Evolutionary conservation across 2,797 vertebrate genomes (phyloP).

Genomic region (Luscinia megarhynchos): DNA sequence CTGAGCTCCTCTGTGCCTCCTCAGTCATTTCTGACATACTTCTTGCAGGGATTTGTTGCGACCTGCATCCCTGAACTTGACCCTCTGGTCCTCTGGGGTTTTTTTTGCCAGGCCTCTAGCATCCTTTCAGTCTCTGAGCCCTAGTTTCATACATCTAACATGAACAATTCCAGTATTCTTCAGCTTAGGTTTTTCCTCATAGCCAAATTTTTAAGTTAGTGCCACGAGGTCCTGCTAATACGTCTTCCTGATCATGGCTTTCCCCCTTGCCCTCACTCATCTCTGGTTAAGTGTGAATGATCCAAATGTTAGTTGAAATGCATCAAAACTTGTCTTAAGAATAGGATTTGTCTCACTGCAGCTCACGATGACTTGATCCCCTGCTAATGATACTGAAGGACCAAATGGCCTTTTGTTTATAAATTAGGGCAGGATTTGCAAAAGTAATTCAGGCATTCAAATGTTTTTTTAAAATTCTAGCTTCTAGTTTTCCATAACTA

Average conservation of each 20-base stretch:
- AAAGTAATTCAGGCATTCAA: not conserved
- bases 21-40: accelerated
- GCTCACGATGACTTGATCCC: not conserved
- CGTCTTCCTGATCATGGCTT: not conserved
- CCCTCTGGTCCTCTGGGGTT: not conserved
- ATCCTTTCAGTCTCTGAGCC: not conserved
- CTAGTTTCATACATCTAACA: not conserved
- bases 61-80: not conserved
- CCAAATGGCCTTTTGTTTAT: not conserved
- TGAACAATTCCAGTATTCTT: not conserved
- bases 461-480: not conserved
- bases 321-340: not conserved
- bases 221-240: not conserved
- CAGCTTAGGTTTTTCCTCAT: not conserved
- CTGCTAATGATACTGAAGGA: not conserved
- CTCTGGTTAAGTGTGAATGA: not conserved
- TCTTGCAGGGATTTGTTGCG: not conserved
- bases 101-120: not conserved
- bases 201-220: not conserved
- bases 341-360: not conserved
- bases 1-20: not conserved
- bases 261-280: not conserved
- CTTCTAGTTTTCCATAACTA: not conserved
- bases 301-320: not conserved
- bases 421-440: not conserved